Evolutionary conservation across 1,140 invertebrate species (phyloP), one percentile per base, ranked within the genome.

Genomic region (Drosophila ananassae): DNA sequence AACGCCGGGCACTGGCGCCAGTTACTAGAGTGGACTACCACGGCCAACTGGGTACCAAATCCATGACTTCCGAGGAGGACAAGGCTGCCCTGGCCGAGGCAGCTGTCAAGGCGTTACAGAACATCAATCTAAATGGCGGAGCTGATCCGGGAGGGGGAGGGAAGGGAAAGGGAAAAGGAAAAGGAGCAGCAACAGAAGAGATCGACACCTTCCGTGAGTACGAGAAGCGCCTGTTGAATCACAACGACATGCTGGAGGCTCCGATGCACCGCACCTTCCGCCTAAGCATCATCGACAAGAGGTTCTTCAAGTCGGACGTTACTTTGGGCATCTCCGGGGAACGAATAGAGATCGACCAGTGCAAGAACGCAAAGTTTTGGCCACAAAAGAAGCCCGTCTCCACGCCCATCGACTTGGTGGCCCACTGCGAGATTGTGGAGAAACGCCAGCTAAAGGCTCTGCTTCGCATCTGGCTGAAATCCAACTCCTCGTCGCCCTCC

Each of bases 281-380:
- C 81, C 96, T 98, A 2, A 94, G 94, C 72, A 94, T 98, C 71
- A 93, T 97, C 24, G 95, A 96, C 83, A 97, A 96, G 93, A 93
- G 98, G 39, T 92, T 96, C 77, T 93, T 96, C 8, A 98, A 96
- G 90, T 95, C 95, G 25, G 95, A 97, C 75, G 96, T 98, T 4
- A 96, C 96, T 79, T 92, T 98, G 41, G 96, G 97, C 55, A 95
- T 98, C 60, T 98, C 97, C 30, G 95, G 97, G 13, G 97, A 98
- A 78, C 97, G 97, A 90, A 95, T 98, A 58, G 97, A 98, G 93
- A 97, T 98, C 52, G 96, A 97, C 92, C 94, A 95, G 82, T 93
- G 93, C 81, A 94, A 93, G 92, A 95, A 94, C 89, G 94, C 95
- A 48, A 93, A 95, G 76, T 95, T 96, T 90, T 96, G 95, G 94